Evolutionary conservation across 2,888 invertebrate genomes (phyloP), one percentile per base, ranked within the genome.

Genomic region (Megamerina dolium): DNA sequence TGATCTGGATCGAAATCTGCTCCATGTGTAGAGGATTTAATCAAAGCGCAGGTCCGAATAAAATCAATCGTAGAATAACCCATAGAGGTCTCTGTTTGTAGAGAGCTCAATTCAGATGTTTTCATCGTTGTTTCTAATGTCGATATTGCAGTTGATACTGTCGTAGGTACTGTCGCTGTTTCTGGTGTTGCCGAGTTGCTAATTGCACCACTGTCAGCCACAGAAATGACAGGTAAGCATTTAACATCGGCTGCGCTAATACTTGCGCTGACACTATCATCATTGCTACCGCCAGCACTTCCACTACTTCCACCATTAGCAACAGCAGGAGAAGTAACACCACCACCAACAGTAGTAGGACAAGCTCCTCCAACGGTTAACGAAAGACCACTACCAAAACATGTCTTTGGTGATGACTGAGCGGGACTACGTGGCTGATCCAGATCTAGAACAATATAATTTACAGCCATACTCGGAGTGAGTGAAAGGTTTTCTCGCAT

Each of bases 11-110:
- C 79, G 20, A 53, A 48, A 20, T 56, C 54, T 1, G 43, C 27
- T 33, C 44, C 43, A 37, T 52, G 52, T 26, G 56, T 52, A 5
- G 56, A 58, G 0, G 89, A 86, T 61, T 83, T 82, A 16, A 87
- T 87, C 20, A 95, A 76, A 17, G 94, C 94, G 41, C 85, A 86
- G 0, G 95, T 95, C 74, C 88, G 89, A 59, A 92, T 85, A 70
- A 95, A 94, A 73, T 95, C 95, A 56, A 95, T 96, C 2, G 87
- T 63, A 5, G 66, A 65, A 29, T 64, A 64, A 19, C 64, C 66
- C 1, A 57, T 59, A 0, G 60, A 54, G 13, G 49, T 49, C 27
- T 56, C 54, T 26, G 43, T 48, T 35, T 41, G 33, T 17, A 4
- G 23, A 8, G 30, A 5, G 16, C 9, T 17, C 5, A 12, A 12